phyloP scores from a whole-genome alignment of 2,888 invertebrate species.

The Eupelmus urozonus region DNA sequence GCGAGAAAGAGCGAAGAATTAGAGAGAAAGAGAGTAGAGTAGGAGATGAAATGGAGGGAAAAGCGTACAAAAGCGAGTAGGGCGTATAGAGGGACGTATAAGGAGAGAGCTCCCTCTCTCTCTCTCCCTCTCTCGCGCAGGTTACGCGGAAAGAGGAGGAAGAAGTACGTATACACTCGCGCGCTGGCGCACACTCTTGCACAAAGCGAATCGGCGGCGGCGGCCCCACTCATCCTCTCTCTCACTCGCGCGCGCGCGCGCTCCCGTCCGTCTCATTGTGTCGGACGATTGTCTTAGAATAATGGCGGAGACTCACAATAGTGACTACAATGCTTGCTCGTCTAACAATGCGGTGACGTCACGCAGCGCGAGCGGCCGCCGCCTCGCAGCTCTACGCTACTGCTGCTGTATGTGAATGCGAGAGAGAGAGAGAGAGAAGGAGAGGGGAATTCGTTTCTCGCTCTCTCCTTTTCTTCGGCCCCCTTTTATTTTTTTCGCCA shows the following conservation, averaged over 20 bases:
- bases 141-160: constrained; percentile 50
- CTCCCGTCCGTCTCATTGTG: constrained; percentile 77
- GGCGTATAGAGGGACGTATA: constrained; percentile 20
- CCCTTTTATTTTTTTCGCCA: constrained; percentile 38
- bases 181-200: constrained; percentile 52
- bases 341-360: constrained; percentile 76
- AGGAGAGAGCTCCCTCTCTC: constrained; percentile 17
- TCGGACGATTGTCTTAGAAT: constrained; percentile 78
- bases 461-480: constrained; percentile 1
- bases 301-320: constrained; percentile 78
- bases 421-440: constrained; percentile 3
- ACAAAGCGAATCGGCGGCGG: constrained; percentile 64
- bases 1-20: constrained; percentile 60
- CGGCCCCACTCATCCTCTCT: constrained; percentile 57
- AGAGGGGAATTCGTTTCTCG: constrained; percentile 19
- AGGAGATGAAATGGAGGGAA: constrained; percentile 54
- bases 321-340: constrained; percentile 78
- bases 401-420: background rate
- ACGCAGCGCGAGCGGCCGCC: constrained; percentile 47
- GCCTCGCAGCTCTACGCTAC: background rate
- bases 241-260: constrained; percentile 64
- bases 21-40: constrained; percentile 55
- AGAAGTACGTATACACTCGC: constrained; percentile 33
- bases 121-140: too few relatives aligned
- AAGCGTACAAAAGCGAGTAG: constrained; percentile 47